phyloP scores from a whole-genome alignment of 2,113 vertebrate genomes.

The Periophthalmus modestus region DNA sequence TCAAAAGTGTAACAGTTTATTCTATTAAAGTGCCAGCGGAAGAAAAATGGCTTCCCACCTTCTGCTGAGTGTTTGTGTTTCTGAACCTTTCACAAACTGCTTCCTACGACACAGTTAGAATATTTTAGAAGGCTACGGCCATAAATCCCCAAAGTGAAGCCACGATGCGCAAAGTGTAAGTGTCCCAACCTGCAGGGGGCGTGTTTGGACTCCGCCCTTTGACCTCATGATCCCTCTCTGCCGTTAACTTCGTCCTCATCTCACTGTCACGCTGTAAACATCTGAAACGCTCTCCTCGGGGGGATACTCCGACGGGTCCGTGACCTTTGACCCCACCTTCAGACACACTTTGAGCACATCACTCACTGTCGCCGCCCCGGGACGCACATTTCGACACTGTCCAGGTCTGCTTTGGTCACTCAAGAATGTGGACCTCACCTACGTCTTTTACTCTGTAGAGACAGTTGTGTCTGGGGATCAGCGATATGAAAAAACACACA shows the following conservation, averaged over 20 bases:
- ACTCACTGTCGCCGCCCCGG: slow-evolving; percentile 9
- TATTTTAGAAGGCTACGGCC: background rate
- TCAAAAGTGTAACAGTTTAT: background rate
- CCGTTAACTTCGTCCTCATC: slow-evolving; percentile 13
- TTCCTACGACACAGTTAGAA: background rate
- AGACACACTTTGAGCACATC: slow-evolving; percentile 46
- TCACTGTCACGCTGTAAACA: background rate
- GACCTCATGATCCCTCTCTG: slow-evolving; percentile 7
- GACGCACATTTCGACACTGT: slow-evolving; percentile 7
- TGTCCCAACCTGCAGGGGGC: too few relatives aligned
- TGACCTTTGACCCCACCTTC: slow-evolving; percentile 11
- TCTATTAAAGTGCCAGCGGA: background rate
- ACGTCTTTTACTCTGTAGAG: slow-evolving; percentile 17
- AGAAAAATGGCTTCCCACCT: background rate
- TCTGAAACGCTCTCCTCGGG: background rate
- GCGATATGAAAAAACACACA: too few relatives aligned
- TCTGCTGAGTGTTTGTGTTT: background rate
- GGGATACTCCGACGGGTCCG: background rate
- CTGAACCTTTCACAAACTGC: background rate
- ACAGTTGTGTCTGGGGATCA: too few relatives aligned
- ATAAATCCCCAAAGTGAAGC: background rate
- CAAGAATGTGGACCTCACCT: slow-evolving; percentile 17
- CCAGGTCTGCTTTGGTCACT: slow-evolving; percentile 4
- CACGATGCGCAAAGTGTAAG: background rate
- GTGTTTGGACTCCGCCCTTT: background rate